Evolutionary conservation across 2,888 invertebrate genomes (phyloP), one percentile per base, ranked within the genome.

Genomic region (Heliconius ethilla): DNA sequence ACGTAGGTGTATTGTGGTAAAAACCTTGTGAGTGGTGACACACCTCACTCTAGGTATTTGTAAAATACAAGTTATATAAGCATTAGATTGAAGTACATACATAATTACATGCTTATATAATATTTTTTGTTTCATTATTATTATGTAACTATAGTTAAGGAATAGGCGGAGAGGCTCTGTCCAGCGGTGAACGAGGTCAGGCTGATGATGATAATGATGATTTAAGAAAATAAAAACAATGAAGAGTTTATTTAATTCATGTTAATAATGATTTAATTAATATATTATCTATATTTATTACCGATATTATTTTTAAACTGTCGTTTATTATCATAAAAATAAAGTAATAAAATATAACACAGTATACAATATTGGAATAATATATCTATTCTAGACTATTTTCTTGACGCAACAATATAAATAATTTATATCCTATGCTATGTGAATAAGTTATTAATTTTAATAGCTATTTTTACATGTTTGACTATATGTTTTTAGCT

Each of bases 281-380:
- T 67, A 37, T 25, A 18, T 40, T 69, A 69, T 40, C 13, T 27
- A 25, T 25, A 45, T 45, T 25, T 69, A 45, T 45, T 69, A 69
- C 15, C 1, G 25, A 25, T 18, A 45, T 27, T 25, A 69, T 45
- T 69, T 3, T 45, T 69, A 45, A 7, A 25, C 45, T 45, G 25
- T 69, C 40, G 25, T 25, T 45, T 15, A 18, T 45, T 69, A 25
- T 45, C 3, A 69, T 55, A 70, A 55, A 29, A 22, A 70, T 29
- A 55, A 70, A 27, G 33, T 22, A 33, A 51, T 18, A 27, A 45
- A 27, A 70, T n/a, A 7, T 27, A 29, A 25, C 18, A 40, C 37
- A 40, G 72, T 76, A 76, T 55, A 72, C 70, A 78, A 37, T 80
- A 55, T 59, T 63, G 37, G 72, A 62, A 69, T 59, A 73, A 40